A percentile compares a stretch with the other conserved stretches of the same genome.
phyloP scores from a whole-genome alignment of 2,797 vertebrate species.

The Avahi laniger region DNA sequence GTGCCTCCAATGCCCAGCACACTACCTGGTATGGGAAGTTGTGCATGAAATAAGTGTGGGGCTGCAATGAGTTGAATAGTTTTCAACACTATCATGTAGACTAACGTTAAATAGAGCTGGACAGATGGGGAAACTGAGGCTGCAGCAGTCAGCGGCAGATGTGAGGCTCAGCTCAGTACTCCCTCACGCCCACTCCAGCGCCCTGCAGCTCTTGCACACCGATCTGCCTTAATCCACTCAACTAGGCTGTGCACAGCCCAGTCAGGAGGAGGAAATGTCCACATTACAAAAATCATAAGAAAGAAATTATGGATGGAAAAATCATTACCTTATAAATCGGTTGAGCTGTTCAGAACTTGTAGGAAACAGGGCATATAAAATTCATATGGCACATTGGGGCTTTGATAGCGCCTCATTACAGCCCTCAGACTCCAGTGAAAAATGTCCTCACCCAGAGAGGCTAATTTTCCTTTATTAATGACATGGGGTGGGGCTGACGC shows the following conservation, averaged over 20 bases:
- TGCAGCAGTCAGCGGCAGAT: not conserved
- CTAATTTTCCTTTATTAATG: constrained; percentile 85
- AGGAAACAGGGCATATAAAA: constrained; percentile 88
- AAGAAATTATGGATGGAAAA: constrained; percentile 89
- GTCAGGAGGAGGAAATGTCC: constrained; percentile 76
- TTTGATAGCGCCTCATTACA: constrained; percentile 85
- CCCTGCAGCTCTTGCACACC: not conserved
- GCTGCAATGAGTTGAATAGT: not conserved
- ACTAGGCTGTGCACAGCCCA: constrained; percentile 71
- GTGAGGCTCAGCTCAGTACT: not conserved
- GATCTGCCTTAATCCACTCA: constrained; percentile 78
- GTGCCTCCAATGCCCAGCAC: not conserved
- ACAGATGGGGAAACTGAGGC: not conserved
- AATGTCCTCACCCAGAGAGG: constrained; percentile 82
- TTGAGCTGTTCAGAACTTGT: constrained; percentile 86
- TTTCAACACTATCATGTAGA: not conserved
- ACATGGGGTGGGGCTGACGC: constrained; percentile 29
- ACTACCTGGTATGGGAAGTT: not conserved
- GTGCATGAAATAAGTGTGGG: not conserved
- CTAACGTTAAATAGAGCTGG: not conserved
- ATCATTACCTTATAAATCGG: constrained; percentile 88
- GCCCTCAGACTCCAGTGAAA: constrained; percentile 82
- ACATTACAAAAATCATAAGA: constrained; percentile 85
- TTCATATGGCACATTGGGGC: constrained; percentile 83
- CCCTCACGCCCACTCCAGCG: rapidly evolving